A percentile compares a stretch with the other conserved stretches of the same genome.
Evolutionary conservation across 1,140 invertebrate species (phyloP).

Genomic region (Dreissena rostriformis): DNA sequence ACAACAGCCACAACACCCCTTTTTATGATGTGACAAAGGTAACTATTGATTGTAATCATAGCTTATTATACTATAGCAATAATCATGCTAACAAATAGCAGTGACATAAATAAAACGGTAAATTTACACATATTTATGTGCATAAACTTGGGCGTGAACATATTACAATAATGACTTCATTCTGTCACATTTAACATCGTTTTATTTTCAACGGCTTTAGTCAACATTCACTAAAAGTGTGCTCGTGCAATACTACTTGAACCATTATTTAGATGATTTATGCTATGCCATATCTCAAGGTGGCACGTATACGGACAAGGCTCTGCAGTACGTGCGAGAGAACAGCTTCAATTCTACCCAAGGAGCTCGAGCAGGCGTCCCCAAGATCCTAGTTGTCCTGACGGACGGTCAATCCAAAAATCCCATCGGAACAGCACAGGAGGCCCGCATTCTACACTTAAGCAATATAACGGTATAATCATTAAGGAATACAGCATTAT

Average conservation of each 20-base stretch:
- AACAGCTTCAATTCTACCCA: constrained; percentile 51
- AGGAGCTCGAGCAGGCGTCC: constrained; percentile 59
- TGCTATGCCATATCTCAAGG: constrained; percentile 13
- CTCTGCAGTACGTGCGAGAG: constrained; percentile 50
- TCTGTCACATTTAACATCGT: not conserved
- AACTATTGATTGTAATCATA: too few species aligned
- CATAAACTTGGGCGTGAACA: too few species aligned
- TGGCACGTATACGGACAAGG: constrained; percentile 61
- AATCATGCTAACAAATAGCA: too few species aligned
- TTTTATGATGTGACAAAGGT: too few species aligned
- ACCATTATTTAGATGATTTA: not conserved
- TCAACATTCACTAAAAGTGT: not conserved
- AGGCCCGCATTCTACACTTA: constrained; percentile 42
- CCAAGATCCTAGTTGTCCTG: constrained; percentile 65
- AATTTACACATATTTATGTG: too few species aligned
- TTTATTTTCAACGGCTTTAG: not conserved
- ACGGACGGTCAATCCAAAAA: constrained; percentile 68
- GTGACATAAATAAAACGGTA: too few species aligned
- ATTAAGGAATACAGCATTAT: not conserved
- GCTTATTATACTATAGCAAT: too few species aligned
- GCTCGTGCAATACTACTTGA: not conserved
- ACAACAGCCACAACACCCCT: too few species aligned
- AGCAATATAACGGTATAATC: constrained; percentile 37
- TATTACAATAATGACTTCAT: not conserved
- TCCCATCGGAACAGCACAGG: constrained; percentile 41